Evolutionary conservation across 2,113 vertebrate species (phyloP).

Genomic region (Ctenomys sociabilis): DNA sequence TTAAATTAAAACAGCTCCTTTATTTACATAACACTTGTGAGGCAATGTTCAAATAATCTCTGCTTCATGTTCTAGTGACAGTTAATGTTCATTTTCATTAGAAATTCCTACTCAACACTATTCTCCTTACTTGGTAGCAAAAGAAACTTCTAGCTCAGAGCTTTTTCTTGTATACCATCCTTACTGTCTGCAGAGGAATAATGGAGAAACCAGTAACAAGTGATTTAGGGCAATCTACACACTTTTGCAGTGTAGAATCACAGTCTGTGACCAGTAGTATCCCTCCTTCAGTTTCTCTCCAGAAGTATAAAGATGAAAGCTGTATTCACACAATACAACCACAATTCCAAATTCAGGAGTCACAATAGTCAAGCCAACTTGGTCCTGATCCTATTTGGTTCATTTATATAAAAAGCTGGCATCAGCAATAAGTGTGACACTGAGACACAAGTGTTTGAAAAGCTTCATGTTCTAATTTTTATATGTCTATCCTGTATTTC

Average conservation of each 20-base stretch:
- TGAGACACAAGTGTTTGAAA: not conserved
- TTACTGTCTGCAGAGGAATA: not conserved
- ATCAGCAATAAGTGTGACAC: not conserved
- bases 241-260: not conserved
- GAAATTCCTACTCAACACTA: constrained; percentile 85
- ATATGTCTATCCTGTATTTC: not conserved
- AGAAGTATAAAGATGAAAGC: not conserved
- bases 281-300: not conserved
- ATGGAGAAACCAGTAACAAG: not conserved
- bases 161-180: constrained; percentile 88
- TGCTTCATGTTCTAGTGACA: constrained; percentile 80
- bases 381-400: not conserved
- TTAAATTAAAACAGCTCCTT: constrained; percentile 19
- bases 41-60: constrained; percentile 50
- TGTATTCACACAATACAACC: not conserved
- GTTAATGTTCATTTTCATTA: constrained; percentile 71
- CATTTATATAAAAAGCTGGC: not conserved
- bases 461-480: not conserved
- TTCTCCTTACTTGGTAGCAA: constrained; percentile 80
- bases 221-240: not conserved
- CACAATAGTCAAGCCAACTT: not conserved
- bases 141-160: constrained; percentile 78
- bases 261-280: not conserved
- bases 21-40: constrained; percentile 19
- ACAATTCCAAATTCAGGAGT: not conserved